Percentiles rank a stretch among this genome's conserved stretches.
Evolutionary conservation across 2,113 vertebrate genomes (phyloP).

Genomic region (Sardina pilchardus): DNA sequence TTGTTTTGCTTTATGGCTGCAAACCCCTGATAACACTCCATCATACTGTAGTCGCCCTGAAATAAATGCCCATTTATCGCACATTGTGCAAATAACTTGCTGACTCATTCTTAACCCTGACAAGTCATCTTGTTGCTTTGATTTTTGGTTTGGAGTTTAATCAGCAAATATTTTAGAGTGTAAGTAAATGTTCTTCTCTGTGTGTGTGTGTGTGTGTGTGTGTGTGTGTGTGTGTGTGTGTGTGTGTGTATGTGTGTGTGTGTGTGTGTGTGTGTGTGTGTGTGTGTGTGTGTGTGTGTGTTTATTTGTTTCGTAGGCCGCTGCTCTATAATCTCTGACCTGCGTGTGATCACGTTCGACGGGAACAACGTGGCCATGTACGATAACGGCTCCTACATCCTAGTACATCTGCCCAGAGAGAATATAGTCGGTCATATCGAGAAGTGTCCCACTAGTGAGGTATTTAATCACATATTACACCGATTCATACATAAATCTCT

Average conservation of each 20-base stretch:
- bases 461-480: slow-evolving; percentile 54
- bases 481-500: background rate
- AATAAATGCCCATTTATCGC: too few species aligned
- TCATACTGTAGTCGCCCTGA: too few species aligned
- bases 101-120: too few species aligned
- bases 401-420: slow-evolving; percentile 88
- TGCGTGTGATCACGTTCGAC: slow-evolving; percentile 94
- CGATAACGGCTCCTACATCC: slow-evolving; percentile 89
- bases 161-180: too few species aligned
- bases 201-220: too few species aligned
- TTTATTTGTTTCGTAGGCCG: slow-evolving; percentile 76
- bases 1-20: background rate
- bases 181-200: too few species aligned
- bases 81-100: too few species aligned
- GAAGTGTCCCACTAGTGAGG: slow-evolving; percentile 90
- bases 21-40: too few species aligned
- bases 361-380: slow-evolving; percentile 94
- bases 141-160: too few species aligned
- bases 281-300: slow-evolving; percentile 4
- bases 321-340: slow-evolving; percentile 91
- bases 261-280: background rate
- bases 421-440: slow-evolving; percentile 89
- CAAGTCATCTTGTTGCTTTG: too few species aligned
- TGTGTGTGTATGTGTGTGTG: background rate
- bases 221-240: background rate